Percentiles rank a stretch among this genome's conserved stretches.
Conservation (phyloP, 2,113 vertebrate species). For the Nannospalax galili region DNA sequence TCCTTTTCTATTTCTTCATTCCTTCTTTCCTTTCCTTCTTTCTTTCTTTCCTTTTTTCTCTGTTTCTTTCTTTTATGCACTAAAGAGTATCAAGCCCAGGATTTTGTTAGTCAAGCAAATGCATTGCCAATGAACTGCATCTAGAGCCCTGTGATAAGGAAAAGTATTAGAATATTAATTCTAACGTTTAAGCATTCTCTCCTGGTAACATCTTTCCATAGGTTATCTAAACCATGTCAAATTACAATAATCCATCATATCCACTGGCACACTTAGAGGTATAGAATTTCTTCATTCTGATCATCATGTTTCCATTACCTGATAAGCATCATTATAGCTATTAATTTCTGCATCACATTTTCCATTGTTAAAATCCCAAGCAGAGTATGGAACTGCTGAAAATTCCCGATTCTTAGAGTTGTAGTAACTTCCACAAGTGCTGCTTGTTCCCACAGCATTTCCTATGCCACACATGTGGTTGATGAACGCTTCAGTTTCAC, state of each 20-base stretch:
- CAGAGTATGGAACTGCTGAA: slow-evolving; percentile 90
- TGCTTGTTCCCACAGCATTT: slow-evolving; percentile 86
- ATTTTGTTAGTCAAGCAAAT: too few relatives aligned
- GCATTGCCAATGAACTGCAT: too few relatives aligned
- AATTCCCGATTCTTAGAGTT: slow-evolving; percentile 88
- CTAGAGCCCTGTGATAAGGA: too few relatives aligned
- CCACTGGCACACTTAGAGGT: background rate
- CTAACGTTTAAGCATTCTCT: too few relatives aligned
- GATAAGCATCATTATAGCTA: slow-evolving; percentile 90
- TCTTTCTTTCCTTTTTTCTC: too few relatives aligned
- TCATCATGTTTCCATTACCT: slow-evolving; percentile 87
- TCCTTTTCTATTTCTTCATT: too few relatives aligned
- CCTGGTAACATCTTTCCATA: too few relatives aligned
- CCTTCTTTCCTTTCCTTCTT: background rate
- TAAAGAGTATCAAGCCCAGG: too few relatives aligned
- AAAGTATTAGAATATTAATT: background rate
- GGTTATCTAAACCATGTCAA: background rate
- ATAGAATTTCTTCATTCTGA: background rate
- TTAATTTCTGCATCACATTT: slow-evolving; percentile 94
- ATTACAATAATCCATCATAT: background rate
- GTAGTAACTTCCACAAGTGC: slow-evolving; percentile 91
- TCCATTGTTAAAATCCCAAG: slow-evolving; percentile 91
- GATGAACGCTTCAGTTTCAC: slow-evolving; percentile 84
- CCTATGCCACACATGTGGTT: slow-evolving; percentile 90
- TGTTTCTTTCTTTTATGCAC: too few relatives aligned